phyloP scores from a whole-genome alignment of 2,113 vertebrate genomes.

The Leptocoma aspasia region DNA sequence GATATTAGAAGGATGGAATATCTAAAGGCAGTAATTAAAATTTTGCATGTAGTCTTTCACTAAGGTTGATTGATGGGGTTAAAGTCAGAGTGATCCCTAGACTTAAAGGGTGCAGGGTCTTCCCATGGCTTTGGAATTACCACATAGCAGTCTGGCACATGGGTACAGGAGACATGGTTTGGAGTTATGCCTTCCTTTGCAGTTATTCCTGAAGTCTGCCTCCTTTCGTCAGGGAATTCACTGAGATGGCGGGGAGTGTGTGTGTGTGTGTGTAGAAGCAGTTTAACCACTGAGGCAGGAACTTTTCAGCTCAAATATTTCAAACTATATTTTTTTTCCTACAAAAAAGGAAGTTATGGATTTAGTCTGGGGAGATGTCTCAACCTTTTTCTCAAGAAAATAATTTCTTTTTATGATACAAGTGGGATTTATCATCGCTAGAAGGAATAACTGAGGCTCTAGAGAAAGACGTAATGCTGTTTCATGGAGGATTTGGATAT shows the following conservation, averaged over 20 bases:
- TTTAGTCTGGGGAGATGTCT: background rate
- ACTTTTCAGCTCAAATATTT: background rate
- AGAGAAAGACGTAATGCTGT: background rate
- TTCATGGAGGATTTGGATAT: slow-evolving; percentile 52
- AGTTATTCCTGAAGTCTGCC: background rate
- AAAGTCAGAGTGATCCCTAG: background rate
- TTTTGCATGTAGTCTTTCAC: background rate
- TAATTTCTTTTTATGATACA: background rate
- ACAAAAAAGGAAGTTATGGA: background rate
- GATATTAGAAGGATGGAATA: background rate
- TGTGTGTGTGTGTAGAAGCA: background rate
- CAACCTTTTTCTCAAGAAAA: background rate
- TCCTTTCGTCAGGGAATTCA: background rate
- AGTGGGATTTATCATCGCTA: background rate
- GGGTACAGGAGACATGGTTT: background rate
- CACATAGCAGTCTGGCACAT: background rate
- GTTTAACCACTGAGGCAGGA: background rate
- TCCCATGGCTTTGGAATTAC: background rate
- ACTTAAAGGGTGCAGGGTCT: background rate
- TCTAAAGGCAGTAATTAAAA: background rate
- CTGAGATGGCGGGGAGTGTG: rapidly evolving
- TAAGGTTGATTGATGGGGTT: background rate
- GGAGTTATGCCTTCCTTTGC: background rate
- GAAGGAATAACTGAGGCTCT: background rate
- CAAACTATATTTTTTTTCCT: background rate